These are phyloP conservation scores for Numenius phaeopus DNA, from an alignment of 2,797 vertebrate genomes.

Conservation along the genomic window DNA sequence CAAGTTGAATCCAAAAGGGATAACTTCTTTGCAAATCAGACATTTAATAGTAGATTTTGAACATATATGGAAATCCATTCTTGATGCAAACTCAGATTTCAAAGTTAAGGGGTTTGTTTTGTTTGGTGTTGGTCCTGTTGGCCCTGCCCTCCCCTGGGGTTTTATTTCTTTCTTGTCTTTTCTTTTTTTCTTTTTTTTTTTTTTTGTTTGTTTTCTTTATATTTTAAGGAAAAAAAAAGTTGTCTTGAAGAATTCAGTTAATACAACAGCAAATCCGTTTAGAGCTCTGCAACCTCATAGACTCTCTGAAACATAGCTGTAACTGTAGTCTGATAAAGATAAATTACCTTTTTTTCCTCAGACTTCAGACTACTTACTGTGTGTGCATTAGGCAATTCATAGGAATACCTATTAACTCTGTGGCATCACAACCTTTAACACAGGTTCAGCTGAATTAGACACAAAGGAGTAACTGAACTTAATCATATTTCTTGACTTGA, in stretches of 20 bases:
- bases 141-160: fast-evolving
- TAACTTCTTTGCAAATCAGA: not conserved
- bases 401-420: not conserved
- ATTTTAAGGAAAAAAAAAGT: not conserved
- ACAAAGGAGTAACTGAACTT: not conserved
- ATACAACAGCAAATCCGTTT: constrained; percentile 23
- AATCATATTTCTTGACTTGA: not conserved
- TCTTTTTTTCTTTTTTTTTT: fast-evolving
- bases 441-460: not conserved
- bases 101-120: not conserved
- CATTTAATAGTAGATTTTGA: not conserved
- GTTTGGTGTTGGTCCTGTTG: fast-evolving
- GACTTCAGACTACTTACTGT: not conserved
- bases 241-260: not conserved
- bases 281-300: not conserved
- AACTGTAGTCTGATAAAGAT: constrained; percentile 52
- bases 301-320: not conserved
- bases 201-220: too few species aligned
- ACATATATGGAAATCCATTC: not conserved
- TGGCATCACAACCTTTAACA: not conserved
- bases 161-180: not conserved
- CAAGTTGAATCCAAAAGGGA: not conserved
- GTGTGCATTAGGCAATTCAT: not conserved
- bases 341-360: constrained; percentile 34
- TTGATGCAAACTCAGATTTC: not conserved